phyloP scores from a whole-genome alignment of 1,140 invertebrate species.

The Macrotrachela quadricornifera region DNA sequence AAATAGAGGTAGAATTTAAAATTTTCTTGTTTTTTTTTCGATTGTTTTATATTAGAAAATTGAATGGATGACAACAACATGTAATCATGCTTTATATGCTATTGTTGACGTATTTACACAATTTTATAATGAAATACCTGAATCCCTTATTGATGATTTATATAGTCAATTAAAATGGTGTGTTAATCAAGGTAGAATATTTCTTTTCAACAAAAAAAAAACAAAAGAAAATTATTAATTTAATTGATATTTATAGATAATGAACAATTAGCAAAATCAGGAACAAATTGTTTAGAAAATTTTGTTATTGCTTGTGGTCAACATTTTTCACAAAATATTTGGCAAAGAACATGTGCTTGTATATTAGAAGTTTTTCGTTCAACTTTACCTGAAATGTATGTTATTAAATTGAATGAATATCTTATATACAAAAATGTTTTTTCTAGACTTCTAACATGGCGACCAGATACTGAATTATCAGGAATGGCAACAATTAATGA shows the following conservation, averaged over 20 bases:
- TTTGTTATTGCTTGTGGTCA: constrained; percentile 91
- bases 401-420: not conserved
- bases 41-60: constrained; percentile 51
- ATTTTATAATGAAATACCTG: constrained; percentile 73
- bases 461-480: constrained; percentile 12
- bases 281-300: constrained; percentile 93
- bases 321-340: constrained; percentile 68
- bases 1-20: constrained; percentile 51
- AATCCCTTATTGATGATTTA: constrained; percentile 63
- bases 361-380: constrained; percentile 75
- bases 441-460: constrained; percentile 19
- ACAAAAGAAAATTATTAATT: not conserved
- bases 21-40: not conserved
- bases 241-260: constrained; percentile 33
- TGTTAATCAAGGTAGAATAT: constrained; percentile 58
- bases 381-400: constrained; percentile 44
- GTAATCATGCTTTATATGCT: constrained; percentile 92
- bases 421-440: not conserved
- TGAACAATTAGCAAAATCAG: constrained; percentile 81
- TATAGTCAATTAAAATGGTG: constrained; percentile 79
- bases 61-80: constrained; percentile 99
- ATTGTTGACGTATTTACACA: constrained; percentile 97
- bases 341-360: constrained; percentile 74
- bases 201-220: not conserved
- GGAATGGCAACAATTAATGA: not conserved